Evolutionary conservation across 2,888 invertebrate species (phyloP).

Genomic region (Chrysolina americana): DNA sequence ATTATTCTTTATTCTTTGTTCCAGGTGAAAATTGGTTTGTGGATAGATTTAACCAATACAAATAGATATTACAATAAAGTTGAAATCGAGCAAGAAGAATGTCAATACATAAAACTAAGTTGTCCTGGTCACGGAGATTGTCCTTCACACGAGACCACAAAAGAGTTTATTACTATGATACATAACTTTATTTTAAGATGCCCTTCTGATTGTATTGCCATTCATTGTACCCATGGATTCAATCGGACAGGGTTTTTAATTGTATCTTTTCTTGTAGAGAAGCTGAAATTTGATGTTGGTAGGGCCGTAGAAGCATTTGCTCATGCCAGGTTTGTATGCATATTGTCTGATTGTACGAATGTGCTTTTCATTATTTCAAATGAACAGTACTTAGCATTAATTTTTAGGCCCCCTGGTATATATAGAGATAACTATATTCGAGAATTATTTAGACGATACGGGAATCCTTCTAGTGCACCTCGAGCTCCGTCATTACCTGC

Average conservation of each 20-base stretch:
- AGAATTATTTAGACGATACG: conserved; percentile 87
- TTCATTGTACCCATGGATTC: conserved; percentile 98
- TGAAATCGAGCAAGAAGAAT: conserved; percentile 81
- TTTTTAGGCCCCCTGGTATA: conserved; percentile 89
- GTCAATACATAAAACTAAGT: conserved; percentile 89
- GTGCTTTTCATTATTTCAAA: too few relatives aligned
- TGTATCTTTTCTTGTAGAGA: conserved; percentile 90
- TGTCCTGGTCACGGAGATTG: conserved; percentile 95
- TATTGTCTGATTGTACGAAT: not conserved
- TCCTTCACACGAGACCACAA: conserved; percentile 87
- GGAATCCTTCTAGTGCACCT: conserved; percentile 78
- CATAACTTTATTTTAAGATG: conserved; percentile 83
- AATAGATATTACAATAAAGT: conserved; percentile 89
- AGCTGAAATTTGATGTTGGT: conserved; percentile 86
- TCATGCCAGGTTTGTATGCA: conserved; percentile 72
- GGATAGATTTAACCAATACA: conserved; percentile 98
- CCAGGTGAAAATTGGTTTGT: conserved; percentile 89
- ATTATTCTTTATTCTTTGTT: conserved; percentile 2
- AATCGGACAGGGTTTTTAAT: conserved; percentile 98
- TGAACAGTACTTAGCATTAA: not conserved
- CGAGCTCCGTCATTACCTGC: conserved; percentile 85
- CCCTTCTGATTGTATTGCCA: conserved; percentile 84
- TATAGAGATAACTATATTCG: conserved; percentile 96
- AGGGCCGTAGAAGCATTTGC: conserved; percentile 87
- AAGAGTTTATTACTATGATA: conserved; percentile 86